Evolutionary conservation across 2,797 vertebrate genomes (phyloP), one percentile per base, ranked within the genome.

Genomic region (Peromyscus aztecus): DNA sequence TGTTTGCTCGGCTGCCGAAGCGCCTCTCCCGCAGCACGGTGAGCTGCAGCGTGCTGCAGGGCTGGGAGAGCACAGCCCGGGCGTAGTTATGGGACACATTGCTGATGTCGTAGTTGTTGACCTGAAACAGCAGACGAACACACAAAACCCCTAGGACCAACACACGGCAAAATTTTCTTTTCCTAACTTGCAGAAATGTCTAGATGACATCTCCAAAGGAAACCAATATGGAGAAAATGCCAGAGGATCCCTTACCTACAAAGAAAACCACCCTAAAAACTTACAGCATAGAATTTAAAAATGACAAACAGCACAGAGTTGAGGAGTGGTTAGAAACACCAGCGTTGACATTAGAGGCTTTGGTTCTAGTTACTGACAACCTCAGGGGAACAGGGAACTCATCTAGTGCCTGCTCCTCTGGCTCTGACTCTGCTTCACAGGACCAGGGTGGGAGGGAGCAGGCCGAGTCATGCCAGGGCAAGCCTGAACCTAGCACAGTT

Each of bases 41-140:
- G 95, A 99, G 99, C 63, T 99, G 99, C 94, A 99, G 98, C 17
- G 98, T 99, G 69, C 99, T 98, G 98, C 99, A 99, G 17, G 99
- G 99, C 78, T 99, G 99, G 0, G 99, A 99, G 57, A 99, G 99
- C 6, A 99, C 99, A 0, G 99, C 99, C 52, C 99, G 99, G 37
- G 99, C 99, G 1, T 99, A 99, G 98, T 99, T 99, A 98, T 99
- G 99, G 2, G 99, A 99, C 94, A 99, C 99, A 1, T 99, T 99
- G 98, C 99, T 99, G 97, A 99, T 99, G 98, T 99, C 99, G 94
- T 99, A 99, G 89, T 98, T 99, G 98, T 99, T 99, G 90, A 99
- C 99, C 99, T 99, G 98, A 73, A 49, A 52, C 2, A 7, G 2
- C n/a, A 57, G 40, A 94, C 59, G 24, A n/a, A 61, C 92, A 78